These are phyloP conservation scores for Atherinosoma microstoma DNA, from an alignment of 2,797 vertebrate species.

Conservation along the genomic window DNA sequence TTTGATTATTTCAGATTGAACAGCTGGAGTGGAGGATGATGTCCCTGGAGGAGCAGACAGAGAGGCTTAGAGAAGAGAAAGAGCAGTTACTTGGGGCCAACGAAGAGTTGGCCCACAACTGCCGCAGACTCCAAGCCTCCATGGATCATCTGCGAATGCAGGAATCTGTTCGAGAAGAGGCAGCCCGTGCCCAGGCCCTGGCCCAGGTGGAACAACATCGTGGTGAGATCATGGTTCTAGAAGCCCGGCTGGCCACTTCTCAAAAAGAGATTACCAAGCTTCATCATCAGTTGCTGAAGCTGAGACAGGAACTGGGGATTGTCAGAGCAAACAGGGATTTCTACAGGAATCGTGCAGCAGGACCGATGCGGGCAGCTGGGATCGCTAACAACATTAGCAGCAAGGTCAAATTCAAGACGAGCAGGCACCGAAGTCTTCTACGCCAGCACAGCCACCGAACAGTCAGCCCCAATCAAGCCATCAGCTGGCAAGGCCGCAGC, in stretches of 20 bases:
- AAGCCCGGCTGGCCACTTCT: conserved; percentile 78
- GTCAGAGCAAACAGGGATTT: conserved; percentile 80
- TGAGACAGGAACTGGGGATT: conserved; percentile 84
- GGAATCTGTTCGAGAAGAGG: conserved; percentile 73
- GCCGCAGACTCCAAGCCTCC: conserved; percentile 79
- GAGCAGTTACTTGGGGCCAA: conserved; percentile 84
- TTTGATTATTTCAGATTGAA: conserved; percentile 75
- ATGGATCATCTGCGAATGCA: conserved; percentile 80
- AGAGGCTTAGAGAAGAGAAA: conserved; percentile 78
- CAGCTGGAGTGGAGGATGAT: conserved; percentile 82
- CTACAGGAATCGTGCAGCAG: conserved; percentile 75
- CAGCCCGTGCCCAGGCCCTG: conserved; percentile 69
- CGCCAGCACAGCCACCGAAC: conserved; percentile 82
- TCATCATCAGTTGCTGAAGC: conserved; percentile 80
- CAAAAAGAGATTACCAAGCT: conserved; percentile 81
- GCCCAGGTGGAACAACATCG: conserved; percentile 79
- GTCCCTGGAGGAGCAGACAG: conserved; percentile 80
- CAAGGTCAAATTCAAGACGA: conserved; percentile 89
- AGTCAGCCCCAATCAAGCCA: conserved; percentile 90
- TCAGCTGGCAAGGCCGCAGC: conserved; percentile 89
- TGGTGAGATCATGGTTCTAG: conserved; percentile 76
- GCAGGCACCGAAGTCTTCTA: conserved; percentile 81
- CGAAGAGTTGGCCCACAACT: conserved; percentile 81
- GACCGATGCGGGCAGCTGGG: conserved; percentile 57
- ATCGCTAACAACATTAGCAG: conserved; percentile 66